Base-by-base conservation (phyloP, 2,113 vertebrate species). In the Danionella cerebrum region DNA sequence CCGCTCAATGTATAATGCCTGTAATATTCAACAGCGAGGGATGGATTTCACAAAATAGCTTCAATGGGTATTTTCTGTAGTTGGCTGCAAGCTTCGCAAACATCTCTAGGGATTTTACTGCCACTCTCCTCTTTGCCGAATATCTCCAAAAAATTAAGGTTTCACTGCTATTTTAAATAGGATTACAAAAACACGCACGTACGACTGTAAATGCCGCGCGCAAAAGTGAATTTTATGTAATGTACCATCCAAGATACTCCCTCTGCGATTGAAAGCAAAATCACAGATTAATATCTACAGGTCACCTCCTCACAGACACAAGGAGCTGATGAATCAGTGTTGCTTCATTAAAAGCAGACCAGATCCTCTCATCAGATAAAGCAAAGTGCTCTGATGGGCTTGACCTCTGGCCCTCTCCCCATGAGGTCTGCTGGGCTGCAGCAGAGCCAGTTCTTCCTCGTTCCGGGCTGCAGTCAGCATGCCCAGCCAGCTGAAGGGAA, bases 351-450 rank as follows among this genome's bases (percentile, higher is more conserved):
- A 82, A 84, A 84, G 78, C 75, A 83, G 79, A 81, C 76, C 69
- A 76, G 76, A 76, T 70, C 73, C 71, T 54, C 45, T 70, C 78
- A 80, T 69, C 74, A 73, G 58, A 79, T 74, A 74, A 64, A 51
- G 54, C 45, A 55, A 65, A 77, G 60, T 69, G 70, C 63, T 76
- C 76, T 57, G 67, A 78, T 59, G 67, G 63, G 70, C 65, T 72
- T 83, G 79, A 84, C 83, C 83, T 80, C 71, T 84, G 66, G 76
- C 79, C 82, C 63, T 53, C 50, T 77, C 77, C 75, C 74, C 22
- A 71, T 38, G 58, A 71, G 76, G 75, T 76, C 69, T 45, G 52
- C 67, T 59, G 70, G 79, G 58, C 66, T 42, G 13, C 38, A 33
- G 63, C 52, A 52, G 64, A 57, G 73, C 78, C 69, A 79, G 78